Evolutionary conservation across 2,113 vertebrate species (phyloP).

Genomic region (Notarius lentiginosus): DNA sequence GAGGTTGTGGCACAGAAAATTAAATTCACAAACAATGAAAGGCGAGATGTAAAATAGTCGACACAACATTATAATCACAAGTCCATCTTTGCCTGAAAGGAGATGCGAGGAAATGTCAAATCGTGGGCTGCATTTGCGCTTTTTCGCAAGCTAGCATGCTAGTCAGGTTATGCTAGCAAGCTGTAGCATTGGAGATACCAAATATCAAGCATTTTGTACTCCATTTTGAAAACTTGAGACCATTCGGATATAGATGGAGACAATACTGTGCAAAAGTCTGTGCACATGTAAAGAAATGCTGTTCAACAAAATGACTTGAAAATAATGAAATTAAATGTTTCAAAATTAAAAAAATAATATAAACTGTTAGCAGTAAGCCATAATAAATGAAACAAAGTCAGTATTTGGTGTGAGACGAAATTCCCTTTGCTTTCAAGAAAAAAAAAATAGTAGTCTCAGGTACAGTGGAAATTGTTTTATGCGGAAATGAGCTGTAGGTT

Average conservation of each 20-base stretch:
- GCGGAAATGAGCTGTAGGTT: too few relatives aligned
- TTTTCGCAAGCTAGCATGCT: background rate
- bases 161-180: background rate
- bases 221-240: background rate
- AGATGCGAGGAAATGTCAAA: background rate
- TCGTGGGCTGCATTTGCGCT: background rate
- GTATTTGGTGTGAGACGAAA: too few relatives aligned
- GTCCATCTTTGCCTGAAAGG: background rate
- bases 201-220: background rate
- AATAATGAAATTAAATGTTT: too few relatives aligned
- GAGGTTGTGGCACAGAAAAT: conserved; percentile 71
- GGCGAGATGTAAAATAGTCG: conserved; percentile 52
- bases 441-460: too few relatives aligned
- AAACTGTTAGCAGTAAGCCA: too few relatives aligned
- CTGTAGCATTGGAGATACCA: background rate
- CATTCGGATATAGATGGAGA: background rate
- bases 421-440: too few relatives aligned
- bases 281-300: too few relatives aligned
- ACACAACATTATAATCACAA: conserved; percentile 55
- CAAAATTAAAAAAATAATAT: too few relatives aligned
- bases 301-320: too few relatives aligned
- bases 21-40: conserved; percentile 42
- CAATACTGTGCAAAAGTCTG: too few relatives aligned
- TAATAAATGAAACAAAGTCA: too few relatives aligned
- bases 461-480: too few relatives aligned